Evolutionary conservation across 2,113 vertebrate species (phyloP), one percentile per base, ranked within the genome.

Genomic region (Pluvialis apricaria): DNA sequence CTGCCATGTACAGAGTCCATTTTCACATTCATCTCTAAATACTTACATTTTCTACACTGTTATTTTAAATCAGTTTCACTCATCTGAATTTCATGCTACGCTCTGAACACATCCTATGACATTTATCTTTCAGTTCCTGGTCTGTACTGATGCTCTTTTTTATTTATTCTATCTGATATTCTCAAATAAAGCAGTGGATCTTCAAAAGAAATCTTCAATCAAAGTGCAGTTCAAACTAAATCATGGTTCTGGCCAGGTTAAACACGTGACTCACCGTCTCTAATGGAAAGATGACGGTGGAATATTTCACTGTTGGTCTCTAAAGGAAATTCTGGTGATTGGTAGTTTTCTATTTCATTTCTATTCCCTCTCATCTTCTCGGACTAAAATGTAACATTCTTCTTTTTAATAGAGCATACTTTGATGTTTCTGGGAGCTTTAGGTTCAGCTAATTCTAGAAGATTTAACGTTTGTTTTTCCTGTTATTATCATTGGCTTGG

Each of bases 111-210:
- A 15, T 34, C 65, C 69, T 54, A 40, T 49, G 58, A 9, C 75
- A 52, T 88, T 88, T 40, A 7, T 45, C 86, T 73, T 58, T 16
- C 82, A 75, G 55, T 38, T 84, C 81, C 73, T 76, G 68, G 16
- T 25, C 78, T 45, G 77, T 24, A 13, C 32, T 36, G 73, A 60
- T 42, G 65, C 54, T 81, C 86, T 44, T 24, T 24, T 34, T 85
- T 94, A 80, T 91, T 94, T 87, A 95, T 96, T 93, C 93, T 68
- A 72, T 78, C 78, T 90, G 91, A 92, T 88, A 86, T 29, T 36
- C 87, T 85, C 82, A 15, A 95, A 88, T 32, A 88, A 80, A 94
- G 82, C 51, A 44, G 31, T 2, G 31, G 34, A 76, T 85, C 78
- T 94, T 93, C 84, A 91, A 90, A 95, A 61, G 87, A 93, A 88